phyloP scores from a whole-genome alignment of 2,888 invertebrate genomes.

The Drosophila nr. medialis region DNA sequence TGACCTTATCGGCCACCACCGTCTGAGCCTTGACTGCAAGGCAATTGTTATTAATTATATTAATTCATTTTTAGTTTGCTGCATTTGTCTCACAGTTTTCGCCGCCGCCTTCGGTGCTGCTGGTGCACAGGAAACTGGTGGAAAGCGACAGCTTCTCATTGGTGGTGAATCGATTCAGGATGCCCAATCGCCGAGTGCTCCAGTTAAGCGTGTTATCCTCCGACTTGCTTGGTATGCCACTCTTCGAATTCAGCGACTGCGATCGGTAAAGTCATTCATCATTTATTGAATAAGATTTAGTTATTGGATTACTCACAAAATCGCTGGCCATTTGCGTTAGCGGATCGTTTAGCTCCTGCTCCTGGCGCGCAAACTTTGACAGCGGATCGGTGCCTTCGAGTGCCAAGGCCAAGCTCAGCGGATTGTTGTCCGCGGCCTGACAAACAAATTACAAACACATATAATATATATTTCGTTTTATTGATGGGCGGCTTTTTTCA shows the following conservation, averaged over 20 bases:
- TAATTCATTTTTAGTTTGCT: not conserved
- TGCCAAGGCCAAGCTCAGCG: conserved; percentile 61
- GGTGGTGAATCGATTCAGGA: conserved; percentile 96
- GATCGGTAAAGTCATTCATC: not conserved
- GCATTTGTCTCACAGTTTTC: conserved; percentile 87
- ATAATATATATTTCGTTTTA: not conserved
- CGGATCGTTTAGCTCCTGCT: conserved; percentile 87
- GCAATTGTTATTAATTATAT: not conserved
- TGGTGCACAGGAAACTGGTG: conserved; percentile 92
- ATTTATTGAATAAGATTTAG: not conserved
- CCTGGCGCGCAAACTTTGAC: conserved; percentile 88
- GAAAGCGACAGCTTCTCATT: conserved; percentile 96
- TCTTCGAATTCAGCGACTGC: conserved; percentile 50
- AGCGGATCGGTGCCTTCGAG: conserved; percentile 91
- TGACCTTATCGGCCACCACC: conserved; percentile 92
- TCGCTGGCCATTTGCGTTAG: conserved; percentile 87
- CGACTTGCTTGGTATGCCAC: conserved; percentile 65
- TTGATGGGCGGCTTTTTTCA: conserved; percentile 7
- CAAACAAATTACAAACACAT: conserved; percentile 2
- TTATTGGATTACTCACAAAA: conserved; percentile 69
- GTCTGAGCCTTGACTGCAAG: conserved; percentile 91
- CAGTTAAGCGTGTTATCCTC: conserved; percentile 88
- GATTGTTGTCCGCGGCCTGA: conserved; percentile 86
- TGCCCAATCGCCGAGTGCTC: conserved; percentile 90
- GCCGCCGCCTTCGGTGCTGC: conserved; percentile 80